Evolutionary conservation across 2,113 vertebrate species (phyloP), one percentile per base, ranked within the genome.

Genomic region (Pteruthius melanotis): DNA sequence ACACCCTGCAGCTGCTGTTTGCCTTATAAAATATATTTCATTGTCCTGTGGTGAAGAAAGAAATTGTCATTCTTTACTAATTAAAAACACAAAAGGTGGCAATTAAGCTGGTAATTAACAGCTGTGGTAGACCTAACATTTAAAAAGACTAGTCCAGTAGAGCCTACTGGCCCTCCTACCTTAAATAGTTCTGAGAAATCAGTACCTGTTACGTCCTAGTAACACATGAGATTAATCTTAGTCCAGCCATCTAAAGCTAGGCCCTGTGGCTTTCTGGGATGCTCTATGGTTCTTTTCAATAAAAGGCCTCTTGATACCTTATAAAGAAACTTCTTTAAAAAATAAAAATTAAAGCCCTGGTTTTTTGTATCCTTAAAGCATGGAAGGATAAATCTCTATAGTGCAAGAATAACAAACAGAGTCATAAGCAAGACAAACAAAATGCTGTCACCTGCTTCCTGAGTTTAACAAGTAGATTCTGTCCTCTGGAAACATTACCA

Each of bases 1-100:
- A 86, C 30, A 74, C 64, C 83, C 95, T 39, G 56, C 87, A 96
- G 94, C 83, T 93, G 69, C 93, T 87, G 15, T 87, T 96, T 88
- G 89, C 93, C 78, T 92, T 90, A 70, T 47, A 91, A 93, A 89
- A 91, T 66, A 52, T 26, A 71, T 56, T 93, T 88, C 68, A 45
- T 66, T 86, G n/a, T 86, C 44, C 66, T 24, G 10, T 59, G 21
- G 44, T 23, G 21, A 89, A 90, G 61, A 70, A 60, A 83, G 15
- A 54, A 91, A 49, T 42, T 77, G 45, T 47, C 63, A 59, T 77
- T 87, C 57, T 72, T 92, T 54, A 57, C 66, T 56, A 85, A 90
- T 90, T 76, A 93, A 95, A 93, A 76, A 28, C 30, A 68, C 24
- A 89, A 93, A 95, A 87, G 16, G 56, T 72, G 52, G 44, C 31